Evolutionary conservation across 2,888 invertebrate species (phyloP), one percentile per base, ranked within the genome.

Genomic region (Agrotis segetum): DNA sequence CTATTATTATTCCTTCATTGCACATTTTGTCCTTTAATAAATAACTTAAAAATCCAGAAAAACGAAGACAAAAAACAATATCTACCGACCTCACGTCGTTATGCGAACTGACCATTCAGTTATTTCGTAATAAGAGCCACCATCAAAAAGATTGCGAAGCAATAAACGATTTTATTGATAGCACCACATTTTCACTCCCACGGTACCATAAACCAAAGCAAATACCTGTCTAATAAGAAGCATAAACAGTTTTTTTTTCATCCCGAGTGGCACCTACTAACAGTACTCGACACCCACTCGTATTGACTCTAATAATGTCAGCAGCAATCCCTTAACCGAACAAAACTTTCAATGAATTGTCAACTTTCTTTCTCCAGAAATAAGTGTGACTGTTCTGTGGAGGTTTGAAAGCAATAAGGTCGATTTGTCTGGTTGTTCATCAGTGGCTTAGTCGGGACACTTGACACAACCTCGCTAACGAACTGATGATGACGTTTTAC

Each of bases 221-320:
- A 89, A 88, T 89, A 89, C 88, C 87, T 85, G 88, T 88, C 89
- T 90, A 91, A 92, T 89, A 88, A 88, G 79, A 87, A 87, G 83
- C 76, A 79, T 86, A 89, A 90, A 92, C 88, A 91, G 83, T 84
- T 83, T 87, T 88, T 87, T 87, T 85, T 85, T 85, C 82, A 85
- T 88, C 85, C 87, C 79, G 80, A 87, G 88, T 85, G 87, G 81
- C 85, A 82, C 72, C 79, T 77, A 82, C 85, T 92, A 93, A 93
- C 93, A 88, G 92, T 92, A 90, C 88, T 90, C 82, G 69, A 91
- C 94, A 86, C 94, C 93, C 86, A 93, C 93, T 77, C 53, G 62
- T 82, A 85, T 88, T 84, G 86, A 83, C 85, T 85, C 83, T 80
- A 77, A 77, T 71, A 75, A 77, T 80, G 81, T 72, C 79, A 77